These are phyloP conservation scores for Sciurus niger DNA, from an alignment of 2,113 vertebrate species.

Conservation along the genomic window DNA sequence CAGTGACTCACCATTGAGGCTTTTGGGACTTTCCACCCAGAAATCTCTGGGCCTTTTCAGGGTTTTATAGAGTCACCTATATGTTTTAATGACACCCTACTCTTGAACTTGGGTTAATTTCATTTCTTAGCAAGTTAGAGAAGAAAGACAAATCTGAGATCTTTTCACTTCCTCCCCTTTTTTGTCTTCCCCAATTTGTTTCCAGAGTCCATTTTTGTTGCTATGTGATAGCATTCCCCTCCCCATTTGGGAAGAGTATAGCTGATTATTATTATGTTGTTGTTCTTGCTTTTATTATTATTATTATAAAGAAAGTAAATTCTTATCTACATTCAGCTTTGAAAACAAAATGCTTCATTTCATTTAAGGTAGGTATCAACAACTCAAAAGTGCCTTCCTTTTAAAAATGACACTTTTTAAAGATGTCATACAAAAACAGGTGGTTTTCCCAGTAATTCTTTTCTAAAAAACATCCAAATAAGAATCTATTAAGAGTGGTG, in stretches of 20 bases:
- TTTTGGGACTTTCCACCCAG: conserved; percentile 60
- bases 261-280: background rate
- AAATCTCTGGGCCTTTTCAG: background rate
- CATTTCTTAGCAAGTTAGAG: background rate
- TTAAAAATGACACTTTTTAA: conserved; percentile 6
- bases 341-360: conserved; percentile 18
- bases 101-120: background rate
- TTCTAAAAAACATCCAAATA: background rate
- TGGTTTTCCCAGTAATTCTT: background rate
- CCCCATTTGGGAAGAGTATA: background rate
- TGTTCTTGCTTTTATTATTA: too few relatives aligned
- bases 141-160: background rate
- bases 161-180: background rate
- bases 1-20: conserved; percentile 28
- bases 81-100: background rate
- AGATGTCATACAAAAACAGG: background rate
- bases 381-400: conserved; percentile 23
- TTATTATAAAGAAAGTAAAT: background rate
- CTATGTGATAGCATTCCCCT: background rate
- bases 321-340: conserved; percentile 20
- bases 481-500: background rate
- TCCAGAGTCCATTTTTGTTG: background rate
- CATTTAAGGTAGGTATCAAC: background rate
- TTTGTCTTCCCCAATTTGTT: background rate
- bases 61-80: background rate